Base-by-base conservation (phyloP, 1,140 invertebrate genomes). In the Muscidifurax raptorellus region DNA sequence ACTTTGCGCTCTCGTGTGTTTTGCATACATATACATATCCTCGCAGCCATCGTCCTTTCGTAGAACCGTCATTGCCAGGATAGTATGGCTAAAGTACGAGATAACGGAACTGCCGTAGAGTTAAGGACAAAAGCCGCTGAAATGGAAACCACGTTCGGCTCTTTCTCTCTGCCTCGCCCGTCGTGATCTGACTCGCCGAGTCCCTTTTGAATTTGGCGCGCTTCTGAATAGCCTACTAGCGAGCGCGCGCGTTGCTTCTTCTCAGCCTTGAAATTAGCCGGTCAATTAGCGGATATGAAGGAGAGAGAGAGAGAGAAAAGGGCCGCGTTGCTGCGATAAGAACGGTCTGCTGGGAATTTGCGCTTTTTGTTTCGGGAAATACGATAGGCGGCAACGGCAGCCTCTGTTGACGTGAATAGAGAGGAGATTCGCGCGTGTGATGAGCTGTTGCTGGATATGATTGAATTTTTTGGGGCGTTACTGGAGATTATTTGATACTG, bases 51-150 rank as follows among this genome's bases (percentile, higher is more conserved):
- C n/a, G 1, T 36, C 25, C 71, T 15, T 10, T 1, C 44, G 4
- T 36, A 25, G 9, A 67, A 25, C 28, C 9, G 52, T 18, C 28
- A 27, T 72, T 72, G n/a, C n/a, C 74, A 76, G 52, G 27, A 89
- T 6, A 40, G 36, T 40, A 36, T 36, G 10, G 36, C 36, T 6
- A 90, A 90, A 91, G 90, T 90, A 91, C 88, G 89, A 92, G 91
- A 92, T 92, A 92, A 92, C 90, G 88, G 18, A 89, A 90, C 88
- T 89, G 86, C 88, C 81, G 86, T 84, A 82, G 87, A 89, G 90
- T 91, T 90, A 91, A 91, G 89, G 90, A 90, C 90, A 91, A 91
- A 91, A 89, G 89, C 89, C 76, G 81, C 81, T 85, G 85, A 87
- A 89, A 89, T 88, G 87, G 87, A 89, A 88, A 88, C 83, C 81